A percentile compares a stretch with the other conserved stretches of the same genome.
These are phyloP conservation scores for Coreius guichenoti DNA, from an alignment of 2,797 vertebrate genomes.

Conservation along the genomic window DNA sequence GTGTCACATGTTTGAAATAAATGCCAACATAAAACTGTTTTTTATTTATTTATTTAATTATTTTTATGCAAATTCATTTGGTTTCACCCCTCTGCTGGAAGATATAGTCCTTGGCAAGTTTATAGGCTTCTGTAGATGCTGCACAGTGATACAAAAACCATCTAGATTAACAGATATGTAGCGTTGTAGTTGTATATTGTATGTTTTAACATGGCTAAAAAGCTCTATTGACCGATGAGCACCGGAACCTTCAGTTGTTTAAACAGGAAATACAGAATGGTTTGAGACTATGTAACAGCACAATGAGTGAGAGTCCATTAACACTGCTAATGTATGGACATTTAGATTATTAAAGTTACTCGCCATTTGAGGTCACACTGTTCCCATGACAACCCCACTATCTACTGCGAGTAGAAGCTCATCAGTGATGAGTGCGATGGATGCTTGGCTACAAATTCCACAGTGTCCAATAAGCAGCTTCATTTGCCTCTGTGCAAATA, in stretches of 20 bases:
- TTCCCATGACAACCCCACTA: slow-evolving; percentile 45
- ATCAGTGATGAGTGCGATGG: neutral
- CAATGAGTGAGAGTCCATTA: neutral
- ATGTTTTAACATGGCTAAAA: neutral
- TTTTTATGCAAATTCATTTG: neutral
- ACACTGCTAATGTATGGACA: neutral
- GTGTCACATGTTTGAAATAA: neutral
- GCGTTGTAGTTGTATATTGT: neutral
- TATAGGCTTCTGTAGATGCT: too few species aligned
- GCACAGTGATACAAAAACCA: neutral
- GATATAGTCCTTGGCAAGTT: neutral
- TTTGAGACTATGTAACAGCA: neutral
- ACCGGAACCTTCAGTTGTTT: neutral
- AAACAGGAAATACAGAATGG: neutral
- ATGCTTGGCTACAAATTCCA: neutral
- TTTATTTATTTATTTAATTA: neutral
- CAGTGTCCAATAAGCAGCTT: neutral
- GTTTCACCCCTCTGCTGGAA: neutral
- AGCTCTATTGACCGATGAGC: too few species aligned
- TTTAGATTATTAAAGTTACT: slow-evolving; percentile 23
- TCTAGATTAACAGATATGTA: neutral
- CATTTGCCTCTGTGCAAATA: neutral
- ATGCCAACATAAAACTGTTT: neutral
- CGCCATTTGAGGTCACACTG: slow-evolving; percentile 10
- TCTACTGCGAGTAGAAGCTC: neutral